phyloP scores from a whole-genome alignment of 2,888 invertebrate genomes.

The Drosophila barbarae region DNA sequence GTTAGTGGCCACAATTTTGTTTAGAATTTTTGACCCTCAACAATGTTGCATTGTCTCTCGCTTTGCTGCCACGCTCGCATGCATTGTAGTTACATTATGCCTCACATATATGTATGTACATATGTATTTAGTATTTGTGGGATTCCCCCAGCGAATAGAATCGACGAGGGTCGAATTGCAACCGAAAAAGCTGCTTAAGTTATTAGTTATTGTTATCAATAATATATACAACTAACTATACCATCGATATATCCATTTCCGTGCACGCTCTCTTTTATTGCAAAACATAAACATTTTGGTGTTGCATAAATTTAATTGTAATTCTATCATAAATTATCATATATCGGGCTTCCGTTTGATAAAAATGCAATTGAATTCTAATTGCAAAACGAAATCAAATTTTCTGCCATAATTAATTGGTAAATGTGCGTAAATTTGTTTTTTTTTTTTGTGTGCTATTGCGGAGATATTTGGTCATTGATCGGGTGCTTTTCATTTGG shows the following conservation, averaged over 20 bases:
- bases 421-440: conserved; percentile 30
- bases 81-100: conserved; percentile 53
- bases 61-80: conserved; percentile 16
- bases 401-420: conserved; percentile 26
- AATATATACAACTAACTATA: conserved; percentile 30
- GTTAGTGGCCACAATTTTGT: conserved; percentile 71
- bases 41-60: conserved; percentile 54
- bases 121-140: conserved; percentile 21
- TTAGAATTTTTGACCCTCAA: conserved; percentile 55
- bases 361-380: conserved; percentile 29
- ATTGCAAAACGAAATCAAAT: conserved; percentile 30
- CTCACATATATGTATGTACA: conserved; percentile 5
- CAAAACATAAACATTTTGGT: conserved; percentile 17
- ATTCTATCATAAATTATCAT: conserved; percentile 34
- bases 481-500: conserved; percentile 3
- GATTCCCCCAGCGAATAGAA: not conserved
- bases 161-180: conserved; percentile 7
- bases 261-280: conserved; percentile 19
- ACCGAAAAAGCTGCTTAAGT: conserved; percentile 51
- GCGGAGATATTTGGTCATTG: conserved; percentile 2
- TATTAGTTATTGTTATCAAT: conserved; percentile 52
- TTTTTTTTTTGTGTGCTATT: not conserved
- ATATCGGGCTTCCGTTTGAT: conserved; percentile 10
- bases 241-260: conserved; percentile 11
- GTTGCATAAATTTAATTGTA: conserved; percentile 36